Base-by-base conservation (phyloP, 1,140 invertebrate genomes). In the Cryptotermes secundus region DNA sequence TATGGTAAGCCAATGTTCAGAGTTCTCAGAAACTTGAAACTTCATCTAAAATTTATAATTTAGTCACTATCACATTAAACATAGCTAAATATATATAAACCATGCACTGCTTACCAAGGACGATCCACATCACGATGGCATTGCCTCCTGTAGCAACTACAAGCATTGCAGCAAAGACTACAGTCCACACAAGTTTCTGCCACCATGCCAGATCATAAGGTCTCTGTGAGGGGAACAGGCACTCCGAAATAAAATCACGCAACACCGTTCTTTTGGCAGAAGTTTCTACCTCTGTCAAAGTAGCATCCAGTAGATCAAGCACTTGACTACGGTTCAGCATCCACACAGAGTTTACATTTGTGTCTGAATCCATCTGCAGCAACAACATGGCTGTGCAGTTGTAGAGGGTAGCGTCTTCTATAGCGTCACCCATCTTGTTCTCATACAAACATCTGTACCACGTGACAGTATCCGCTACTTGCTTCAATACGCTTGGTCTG, bases 101-200 rank as follows among this genome's bases (percentile, higher is more conserved):
- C 45, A 35, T 90, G 88, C 6, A 88, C 87, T 80, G 89, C 92
- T 92, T 90, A 95, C 95, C 94, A 84, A 96, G 92, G 36, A 97
- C 95, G 87, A 97, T 97, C 96, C 96, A 97, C 86, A 97, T 96
- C 49, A 97, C 96, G 83, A 97, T 96, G 59, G 93, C 91, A 88
- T 97, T 97, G 19, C 96, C 96, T 12, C 94, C 92, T 53, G 95
- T 94, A 3, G 96, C 95, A 14, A 96, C 92, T 35, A 95, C 89
- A 22, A 96, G 90, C 92, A 97, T 96, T 72, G 94, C 91, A 0
- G 93, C 90, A 84, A 96, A 96, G 26, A 96, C 89, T 26, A 92
- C 89, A 34, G 93, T 92, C 94, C 95, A 96, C 80, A 93, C 91
- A 35, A 94, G 90, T 87, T 95, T 92, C 24, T 93, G 93, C 93